Evolutionary conservation across 2,888 invertebrate species (phyloP), one percentile per base, ranked within the genome.

Genomic region (Trichopria drosophilae): DNA sequence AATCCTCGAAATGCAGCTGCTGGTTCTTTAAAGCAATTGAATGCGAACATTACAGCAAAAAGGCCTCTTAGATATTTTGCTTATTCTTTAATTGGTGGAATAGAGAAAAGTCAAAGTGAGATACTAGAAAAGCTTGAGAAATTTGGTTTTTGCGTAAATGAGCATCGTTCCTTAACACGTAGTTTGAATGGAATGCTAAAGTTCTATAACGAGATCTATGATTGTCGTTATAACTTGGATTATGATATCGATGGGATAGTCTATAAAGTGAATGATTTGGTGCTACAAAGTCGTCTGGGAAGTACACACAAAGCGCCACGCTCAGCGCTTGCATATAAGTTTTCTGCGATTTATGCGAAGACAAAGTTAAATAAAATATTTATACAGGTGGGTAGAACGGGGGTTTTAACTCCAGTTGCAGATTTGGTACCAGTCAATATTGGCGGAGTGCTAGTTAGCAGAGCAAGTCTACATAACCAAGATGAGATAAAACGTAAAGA

Each of bases 181-280:
- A 37, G 29, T 37, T 19, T 13, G 31, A 31, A 43, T 26, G 43
- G 40, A 45, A 41, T 50, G 23, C 24, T 45, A 19, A 28, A 23
- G 18, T 53, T 45, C 36, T 53, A 53, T 45, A 23, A 51, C 16
- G 15, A 45, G 22, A 32, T 50, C n/a, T 24, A 53, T 19, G 24
- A 28, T 10, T 16, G 29, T 15, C 29, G 53, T 12, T 19, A 34
- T 22, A 24, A 15, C 18, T 34, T 53, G 23, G 42, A 36, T 26
- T 55, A 48, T 55, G 52, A 55, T 36, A 52, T 55, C 18, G 55
- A 55, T 34, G 55, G 55, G 12, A 19, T 55, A 35, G 55, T 55
- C 10, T 41, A 47, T 35, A 55, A 55, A 43, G 31, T 52, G n/a
- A 36, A 55, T 52, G 22, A 43, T 29, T 16, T 52, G 16, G 31